Percentiles rank a stretch among this genome's conserved stretches.
phyloP scores from a whole-genome alignment of 2,797 vertebrate genomes.

The Phyllotis vaccarum region DNA sequence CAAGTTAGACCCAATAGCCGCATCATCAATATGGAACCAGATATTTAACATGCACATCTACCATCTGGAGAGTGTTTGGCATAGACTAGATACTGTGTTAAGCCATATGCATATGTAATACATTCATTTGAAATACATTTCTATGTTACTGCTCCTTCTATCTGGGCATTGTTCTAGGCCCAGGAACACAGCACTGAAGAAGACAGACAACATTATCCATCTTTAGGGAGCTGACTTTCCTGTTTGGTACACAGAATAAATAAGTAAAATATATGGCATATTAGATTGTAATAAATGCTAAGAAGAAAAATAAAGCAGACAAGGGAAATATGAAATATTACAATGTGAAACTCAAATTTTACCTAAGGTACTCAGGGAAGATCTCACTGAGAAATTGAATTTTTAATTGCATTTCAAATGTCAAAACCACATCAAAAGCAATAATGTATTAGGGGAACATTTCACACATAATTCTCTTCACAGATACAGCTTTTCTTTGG shows the following conservation, averaged over 20 bases:
- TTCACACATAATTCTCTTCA: conserved; percentile 6
- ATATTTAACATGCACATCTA: not conserved
- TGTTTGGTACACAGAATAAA: conserved; percentile 13
- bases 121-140: not conserved
- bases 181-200: not conserved
- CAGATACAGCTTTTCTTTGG: not conserved
- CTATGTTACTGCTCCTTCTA: not conserved
- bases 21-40: not conserved
- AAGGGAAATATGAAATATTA: conserved; percentile 27
- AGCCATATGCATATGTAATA: not conserved
- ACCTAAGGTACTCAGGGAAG: not conserved
- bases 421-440: conserved; percentile 61
- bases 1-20: not conserved
- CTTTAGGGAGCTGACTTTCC: not conserved
- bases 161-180: not conserved
- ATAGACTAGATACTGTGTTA: too few relatives aligned
- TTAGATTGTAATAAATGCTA: conserved; percentile 41
- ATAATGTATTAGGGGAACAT: conserved; percentile 5
- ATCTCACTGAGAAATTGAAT: conserved; percentile 49
- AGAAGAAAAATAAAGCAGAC: conserved; percentile 24
- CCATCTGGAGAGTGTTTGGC: not conserved
- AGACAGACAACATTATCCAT: not conserved
- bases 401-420: conserved; percentile 71
- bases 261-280: conserved; percentile 4
- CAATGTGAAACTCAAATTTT: not conserved